Evolutionary conservation across 2,113 vertebrate species (phyloP), one percentile per base, ranked within the genome.

Genomic region (Hylia prasina): DNA sequence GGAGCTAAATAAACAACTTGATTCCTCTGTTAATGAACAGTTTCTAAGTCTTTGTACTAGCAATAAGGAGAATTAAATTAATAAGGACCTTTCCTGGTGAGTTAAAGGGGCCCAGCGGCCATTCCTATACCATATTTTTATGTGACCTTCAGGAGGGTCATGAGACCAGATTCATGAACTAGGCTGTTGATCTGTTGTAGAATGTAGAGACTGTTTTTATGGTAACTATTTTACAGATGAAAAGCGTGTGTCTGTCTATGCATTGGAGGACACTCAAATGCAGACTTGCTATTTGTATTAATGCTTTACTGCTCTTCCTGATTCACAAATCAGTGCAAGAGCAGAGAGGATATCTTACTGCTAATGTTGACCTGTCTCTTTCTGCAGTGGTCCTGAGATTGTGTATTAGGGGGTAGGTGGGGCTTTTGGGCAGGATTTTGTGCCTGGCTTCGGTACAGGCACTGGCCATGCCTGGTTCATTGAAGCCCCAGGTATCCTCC

Each of bases 201-300:
- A 64, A 85, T 7, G 20, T 50, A 28, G 31, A 69, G 57, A 7
- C 15, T 53, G 13, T 14, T 82, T 88, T 89, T 85, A 33, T 48
- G 44, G 25, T 77, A 85, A 22, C 22, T 28, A 18, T 76, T 81
- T 91, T 53, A 72, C 15, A 72, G 57, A 42, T 0, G 0, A 68
- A 75, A 90, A 53, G 25, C 13, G 0, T 0, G 1, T 40, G 25
- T 22, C 33, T 85, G 18, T 53, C 56, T 30, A 0, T 47, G 57
- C 30, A 15, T 18, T 45, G 61, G 69, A 54, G 45, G 23, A 15
- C 24, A 19, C 28, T 82, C 33, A 54, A 53, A 68, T 33, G 16
- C 45, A 28, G 0, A 0, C 23, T 56, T 82, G 31, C 20, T 80
- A 10, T 45, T 88, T 2, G 3, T 21, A 4, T 57, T 48, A 76